These are phyloP conservation scores for Sebastes oblongus DNA, from an alignment of 2,797 vertebrate species.

Conservation along the genomic window DNA sequence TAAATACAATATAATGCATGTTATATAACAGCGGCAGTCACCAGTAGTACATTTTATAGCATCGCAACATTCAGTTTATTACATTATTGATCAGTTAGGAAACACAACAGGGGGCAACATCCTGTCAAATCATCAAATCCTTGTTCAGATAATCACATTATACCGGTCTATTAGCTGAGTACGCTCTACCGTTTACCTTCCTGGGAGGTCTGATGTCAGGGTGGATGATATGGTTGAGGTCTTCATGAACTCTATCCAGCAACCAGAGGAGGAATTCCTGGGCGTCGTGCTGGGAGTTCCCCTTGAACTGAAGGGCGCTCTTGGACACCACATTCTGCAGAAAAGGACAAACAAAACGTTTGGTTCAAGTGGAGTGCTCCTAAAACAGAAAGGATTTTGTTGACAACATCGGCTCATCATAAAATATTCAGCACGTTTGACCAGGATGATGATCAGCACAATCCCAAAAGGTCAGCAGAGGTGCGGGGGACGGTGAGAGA, in stretches of 20 bases:
- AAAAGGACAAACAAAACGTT: background rate
- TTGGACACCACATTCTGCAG: constrained; percentile 92
- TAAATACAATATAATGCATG: background rate
- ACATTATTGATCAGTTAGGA: background rate
- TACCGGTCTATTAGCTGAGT: background rate
- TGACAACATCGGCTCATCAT: constrained; percentile 26
- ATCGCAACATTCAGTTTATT: background rate
- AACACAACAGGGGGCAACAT: background rate
- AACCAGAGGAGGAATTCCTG: constrained; percentile 99
- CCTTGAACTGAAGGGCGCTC: constrained; percentile 95
- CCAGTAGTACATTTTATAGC: background rate
- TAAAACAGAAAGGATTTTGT: background rate
- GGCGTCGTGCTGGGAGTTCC: constrained; percentile 96
- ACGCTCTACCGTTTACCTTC: constrained; percentile 80
- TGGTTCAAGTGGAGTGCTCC: background rate
- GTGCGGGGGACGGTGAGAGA: constrained; percentile 1
- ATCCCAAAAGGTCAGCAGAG: constrained; percentile 60
- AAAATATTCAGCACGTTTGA: constrained; percentile 63
- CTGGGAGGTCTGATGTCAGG: constrained; percentile 82
- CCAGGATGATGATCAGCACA: constrained; percentile 39
- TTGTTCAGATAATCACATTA: background rate
- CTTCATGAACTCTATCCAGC: constrained; percentile 95
- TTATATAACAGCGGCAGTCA: background rate
- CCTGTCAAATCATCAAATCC: background rate
- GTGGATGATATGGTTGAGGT: constrained; percentile 90